These are phyloP conservation scores for Chrysomela aeneicollis DNA, from an alignment of 2,888 invertebrate species.

Conservation along the genomic window DNA sequence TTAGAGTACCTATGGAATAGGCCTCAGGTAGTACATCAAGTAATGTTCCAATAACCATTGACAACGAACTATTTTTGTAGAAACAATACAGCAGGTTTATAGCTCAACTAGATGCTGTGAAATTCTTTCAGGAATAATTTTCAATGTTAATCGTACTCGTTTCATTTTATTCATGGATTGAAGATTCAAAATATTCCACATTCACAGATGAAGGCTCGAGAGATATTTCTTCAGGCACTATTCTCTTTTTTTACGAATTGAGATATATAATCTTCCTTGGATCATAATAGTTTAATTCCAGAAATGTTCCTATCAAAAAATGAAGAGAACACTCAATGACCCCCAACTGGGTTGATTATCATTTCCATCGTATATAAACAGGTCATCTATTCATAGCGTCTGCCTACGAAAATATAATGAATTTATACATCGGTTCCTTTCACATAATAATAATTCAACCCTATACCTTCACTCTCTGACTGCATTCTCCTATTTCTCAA, in stretches of 20 bases:
- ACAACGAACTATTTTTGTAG: too few relatives aligned
- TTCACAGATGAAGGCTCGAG: too few relatives aligned
- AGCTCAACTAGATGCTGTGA: too few relatives aligned
- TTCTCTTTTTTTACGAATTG: not conserved
- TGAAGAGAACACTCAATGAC: not conserved
- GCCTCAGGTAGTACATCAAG: too few relatives aligned
- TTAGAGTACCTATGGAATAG: too few relatives aligned
- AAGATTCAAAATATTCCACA: too few relatives aligned
- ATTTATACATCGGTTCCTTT: conserved; percentile 20
- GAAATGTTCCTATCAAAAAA: not conserved
- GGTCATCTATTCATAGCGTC: not conserved
- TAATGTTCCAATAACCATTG: too few relatives aligned
- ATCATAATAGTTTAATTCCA: not conserved
- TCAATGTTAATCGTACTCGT: too few relatives aligned
- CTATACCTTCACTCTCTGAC: conserved; percentile 27
- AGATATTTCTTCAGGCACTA: too few relatives aligned
- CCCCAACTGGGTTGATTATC: not conserved
- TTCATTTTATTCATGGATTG: too few relatives aligned
- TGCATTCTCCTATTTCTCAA: conserved; percentile 39
- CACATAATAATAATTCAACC: conserved; percentile 35
- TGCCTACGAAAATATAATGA: not conserved
- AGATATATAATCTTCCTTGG: not conserved
- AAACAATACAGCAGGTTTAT: too few relatives aligned
- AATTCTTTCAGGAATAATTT: too few relatives aligned
- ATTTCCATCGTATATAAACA: not conserved